Base-by-base conservation (phyloP, 1,140 invertebrate species). In the Aphelinus atriplicis region DNA sequence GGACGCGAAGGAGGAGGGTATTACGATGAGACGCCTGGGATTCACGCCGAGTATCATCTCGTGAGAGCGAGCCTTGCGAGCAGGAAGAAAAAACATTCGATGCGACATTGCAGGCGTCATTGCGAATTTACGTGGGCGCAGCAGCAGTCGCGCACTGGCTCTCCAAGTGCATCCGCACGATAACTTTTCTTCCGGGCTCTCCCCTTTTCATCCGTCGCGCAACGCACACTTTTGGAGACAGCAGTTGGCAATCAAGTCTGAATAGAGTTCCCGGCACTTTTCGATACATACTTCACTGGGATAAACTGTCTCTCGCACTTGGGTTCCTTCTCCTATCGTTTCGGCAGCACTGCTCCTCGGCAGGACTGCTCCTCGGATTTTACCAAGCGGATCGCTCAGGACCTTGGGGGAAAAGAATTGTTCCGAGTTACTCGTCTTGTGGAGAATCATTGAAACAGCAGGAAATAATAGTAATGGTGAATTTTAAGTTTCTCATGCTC, bases 81-180 rank as follows among this genome's bases (percentile, higher is more conserved):
- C 26, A 26, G 26, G 26, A 26, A 26, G 26, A 51, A 51, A 61
- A 71, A 71, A 71, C 47, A 42, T 45, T 26, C 9, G 51, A 51
- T 60, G 6, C 47, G 9, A 66, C 42, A 43, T 5, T 6, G 64
- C n/a, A 51, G 60, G 5, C 46, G 58, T 65, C 55, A 48, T 64
- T 50, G 60, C 26, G 7, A 51, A 75, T 70, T 70, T 55, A 57
- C 10, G 6, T 70, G 58, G 62, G 58, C 66, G 61, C 51, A 46
- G 26, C 26, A 26, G 26, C 26, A 26, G 26, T 26, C 26, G 26
- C 26, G 26, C 26, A 26, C 26, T 26, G 26, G 26, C 26, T 26
- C 26, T 26, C 26, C 26, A 26, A 26, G 26, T 26, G 26, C 26
- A 26, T 26, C 26, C 26, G 26, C 26, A 53, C 4, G 26, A 0